Evolutionary conservation across 2,888 invertebrate species (phyloP).

Genomic region (Geophilus truncorum): DNA sequence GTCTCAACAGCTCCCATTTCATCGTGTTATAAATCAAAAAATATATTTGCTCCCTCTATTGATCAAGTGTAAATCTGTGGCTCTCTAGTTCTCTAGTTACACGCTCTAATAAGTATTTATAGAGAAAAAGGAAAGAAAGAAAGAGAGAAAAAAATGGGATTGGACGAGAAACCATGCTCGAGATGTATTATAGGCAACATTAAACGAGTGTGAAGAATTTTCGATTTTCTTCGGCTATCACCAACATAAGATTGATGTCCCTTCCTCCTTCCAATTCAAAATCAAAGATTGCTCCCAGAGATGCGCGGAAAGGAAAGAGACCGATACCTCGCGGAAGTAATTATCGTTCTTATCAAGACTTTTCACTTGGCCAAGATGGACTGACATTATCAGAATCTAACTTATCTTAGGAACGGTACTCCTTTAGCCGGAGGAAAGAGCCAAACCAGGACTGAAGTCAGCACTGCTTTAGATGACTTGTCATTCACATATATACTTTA

Average conservation of each 20-base stretch:
- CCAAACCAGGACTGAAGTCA: neutral
- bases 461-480: neutral
- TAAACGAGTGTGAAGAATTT: constrained; percentile 1
- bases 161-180: neutral
- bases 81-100: neutral
- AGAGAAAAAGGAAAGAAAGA: neutral
- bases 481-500: too few relatives aligned
- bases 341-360: constrained; percentile 15
- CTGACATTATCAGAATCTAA: neutral
- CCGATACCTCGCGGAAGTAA: constrained; percentile 15
- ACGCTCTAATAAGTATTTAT: constrained; percentile 20
- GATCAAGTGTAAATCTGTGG: neutral
- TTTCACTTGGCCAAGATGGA: constrained; percentile 9
- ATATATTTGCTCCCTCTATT: neutral
- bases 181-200: constrained; percentile 21
- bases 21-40: neutral
- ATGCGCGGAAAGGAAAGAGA: neutral
- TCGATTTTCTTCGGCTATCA: neutral
- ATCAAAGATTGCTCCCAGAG: neutral
- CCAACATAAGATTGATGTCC: constrained; percentile 19
- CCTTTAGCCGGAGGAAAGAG: neutral
- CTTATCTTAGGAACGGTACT: neutral
- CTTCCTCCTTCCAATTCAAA: constrained; percentile 7
- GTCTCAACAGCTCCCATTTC: neutral
- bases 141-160: neutral